Percentiles rank a stretch among this genome's conserved stretches.
Conservation (phyloP, 2,797 vertebrate species). For the Gallinago nigripennis region DNA sequence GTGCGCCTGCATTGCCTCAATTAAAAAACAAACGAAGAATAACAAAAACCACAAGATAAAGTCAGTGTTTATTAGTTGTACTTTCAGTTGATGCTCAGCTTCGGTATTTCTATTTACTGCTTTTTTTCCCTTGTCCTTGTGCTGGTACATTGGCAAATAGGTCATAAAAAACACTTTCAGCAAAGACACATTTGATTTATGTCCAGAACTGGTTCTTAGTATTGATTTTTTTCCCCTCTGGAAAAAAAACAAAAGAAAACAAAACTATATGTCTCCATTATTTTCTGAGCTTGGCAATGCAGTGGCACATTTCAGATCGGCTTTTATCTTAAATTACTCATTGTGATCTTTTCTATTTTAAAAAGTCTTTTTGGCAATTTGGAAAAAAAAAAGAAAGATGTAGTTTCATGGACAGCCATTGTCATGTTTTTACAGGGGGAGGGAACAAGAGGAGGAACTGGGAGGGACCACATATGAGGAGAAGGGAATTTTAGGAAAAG, state of each 20-base stretch:
- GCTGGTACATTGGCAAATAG: constrained; percentile 70
- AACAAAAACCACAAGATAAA: background rate
- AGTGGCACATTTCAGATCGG: constrained; percentile 62
- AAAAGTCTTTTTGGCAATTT: background rate
- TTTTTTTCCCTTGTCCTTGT: constrained; percentile 59
- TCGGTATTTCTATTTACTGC: constrained; percentile 64
- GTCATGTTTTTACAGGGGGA: background rate
- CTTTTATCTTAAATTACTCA: constrained; percentile 71
- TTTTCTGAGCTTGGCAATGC: constrained; percentile 68
- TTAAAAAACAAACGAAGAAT: background rate
- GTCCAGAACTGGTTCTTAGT: constrained; percentile 69
- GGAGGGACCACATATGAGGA: background rate
- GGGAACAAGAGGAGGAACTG: constrained; percentile 1
- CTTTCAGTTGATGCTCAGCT: constrained; percentile 9
- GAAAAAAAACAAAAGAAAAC: constrained; percentile 54
- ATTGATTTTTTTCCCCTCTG: constrained; percentile 74
- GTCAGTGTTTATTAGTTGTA: constrained; percentile 41
- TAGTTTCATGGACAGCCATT: background rate
- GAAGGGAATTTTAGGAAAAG: constrained; percentile 24
- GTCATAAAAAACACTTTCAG: constrained; percentile 75
- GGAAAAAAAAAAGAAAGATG: background rate
- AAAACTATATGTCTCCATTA: constrained; percentile 76
- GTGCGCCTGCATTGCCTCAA: background rate
- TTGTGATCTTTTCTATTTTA: constrained; percentile 7
- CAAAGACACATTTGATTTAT: constrained; percentile 78